phyloP scores from a whole-genome alignment of 2,797 vertebrate species.

The Macropodus opercularis region DNA sequence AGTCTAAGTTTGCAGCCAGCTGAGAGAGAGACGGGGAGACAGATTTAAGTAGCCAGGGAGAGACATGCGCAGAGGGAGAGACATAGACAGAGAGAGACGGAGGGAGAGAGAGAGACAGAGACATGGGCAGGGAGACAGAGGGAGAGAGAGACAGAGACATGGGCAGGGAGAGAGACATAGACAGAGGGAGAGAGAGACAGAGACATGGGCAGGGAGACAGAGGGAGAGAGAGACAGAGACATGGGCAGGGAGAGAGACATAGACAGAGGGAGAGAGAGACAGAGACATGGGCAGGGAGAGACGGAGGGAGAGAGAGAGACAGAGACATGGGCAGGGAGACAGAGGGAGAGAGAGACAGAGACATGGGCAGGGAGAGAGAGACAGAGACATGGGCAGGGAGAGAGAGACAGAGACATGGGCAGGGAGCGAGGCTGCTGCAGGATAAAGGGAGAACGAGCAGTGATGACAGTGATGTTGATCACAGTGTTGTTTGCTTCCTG shows the following conservation, averaged over 20 bases:
- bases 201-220: no score
- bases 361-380: no score
- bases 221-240: background rate
- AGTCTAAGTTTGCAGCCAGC: background rate
- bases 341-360: background rate
- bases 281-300: no score
- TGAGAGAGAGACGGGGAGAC: background rate
- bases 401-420: no score
- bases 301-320: background rate
- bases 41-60: no score
- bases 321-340: no score
- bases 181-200: background rate
- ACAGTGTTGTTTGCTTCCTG: conserved; percentile 41
- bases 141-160: background rate
- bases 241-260: no score
- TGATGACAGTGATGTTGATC: conserved; percentile 46
- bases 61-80: no score
- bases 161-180: no score
- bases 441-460: background rate
- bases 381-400: no score
- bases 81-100: no score
- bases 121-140: no score
- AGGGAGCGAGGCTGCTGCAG: conserved; percentile 9
- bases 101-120: background rate
- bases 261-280: background rate